Evolutionary conservation across 2,113 vertebrate species (phyloP), one percentile per base, ranked within the genome.

Genomic region (Callipepla squamata): DNA sequence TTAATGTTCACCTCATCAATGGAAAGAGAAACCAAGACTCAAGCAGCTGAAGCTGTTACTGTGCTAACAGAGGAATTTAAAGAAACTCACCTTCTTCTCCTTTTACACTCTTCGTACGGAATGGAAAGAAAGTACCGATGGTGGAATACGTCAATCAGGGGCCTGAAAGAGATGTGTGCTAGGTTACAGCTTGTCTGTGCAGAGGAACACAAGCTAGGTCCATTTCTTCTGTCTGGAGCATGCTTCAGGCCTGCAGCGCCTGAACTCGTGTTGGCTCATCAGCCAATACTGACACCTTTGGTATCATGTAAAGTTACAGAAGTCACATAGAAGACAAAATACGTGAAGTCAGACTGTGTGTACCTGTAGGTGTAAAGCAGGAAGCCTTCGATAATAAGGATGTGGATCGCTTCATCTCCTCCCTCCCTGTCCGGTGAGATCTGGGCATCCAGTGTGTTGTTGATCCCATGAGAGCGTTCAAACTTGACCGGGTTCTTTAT

Each of bases 311-410:
- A 55, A 40, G 16, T 40, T 15, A 38, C 34, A 38, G 25, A 26
- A 47, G 22, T 38, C 44, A 45, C 2, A 3, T 30, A 59, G 68
- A 78, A 87, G 34, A 38, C 21, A 65, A 65, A 69, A 57, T 14
- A 51, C 1, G 23, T 1, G 5, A 78, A 57, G 13, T 14, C 7
- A 47, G 7, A 34, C 22, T 28, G 40, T 86, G 28, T 91, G 97
- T 96, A 99, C 99, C 95, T 95, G 70, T 99, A 98, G 90, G 98
- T 99, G 97, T 99, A 99, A 57, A 99, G 98, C 62, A 99, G 97
- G 75, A 99, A 99, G 75, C 99, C 99, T 90, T 99, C 99, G 72
- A 99, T 97, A 44, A 99, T 98, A 48, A 99, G 99, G 96, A 99
- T 98, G 96, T 98, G 99, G 89, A 97, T 86, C 34, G 97, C 97